Evolutionary conservation across 2,888 invertebrate genomes (phyloP).

Genomic region (Desoria tigrina): DNA sequence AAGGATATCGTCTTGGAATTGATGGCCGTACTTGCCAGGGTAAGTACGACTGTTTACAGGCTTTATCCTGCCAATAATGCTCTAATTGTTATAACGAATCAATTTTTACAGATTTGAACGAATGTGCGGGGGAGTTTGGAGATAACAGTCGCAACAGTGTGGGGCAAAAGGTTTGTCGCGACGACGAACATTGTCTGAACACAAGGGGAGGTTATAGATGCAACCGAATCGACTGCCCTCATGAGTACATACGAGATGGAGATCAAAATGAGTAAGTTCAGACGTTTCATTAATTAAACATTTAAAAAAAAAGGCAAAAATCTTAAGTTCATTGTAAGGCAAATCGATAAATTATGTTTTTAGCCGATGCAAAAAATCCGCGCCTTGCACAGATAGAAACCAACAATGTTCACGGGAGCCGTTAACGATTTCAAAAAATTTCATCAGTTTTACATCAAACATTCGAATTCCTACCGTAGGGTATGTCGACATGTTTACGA

Average conservation of each 20-base stretch:
- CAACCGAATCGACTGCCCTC: constrained; percentile 79
- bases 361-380: constrained; percentile 51
- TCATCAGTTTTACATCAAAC: constrained; percentile 86
- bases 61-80: no score
- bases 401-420: constrained; percentile 72
- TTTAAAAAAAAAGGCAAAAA: no score
- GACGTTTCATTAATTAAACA: neutral
- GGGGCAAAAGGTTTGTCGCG: constrained; percentile 54
- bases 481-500: constrained; percentile 78
- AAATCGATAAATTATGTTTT: neutral
- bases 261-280: constrained; percentile 78
- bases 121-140: constrained; percentile 60
- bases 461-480: constrained; percentile 66
- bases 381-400: constrained; percentile 34
- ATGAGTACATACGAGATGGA: constrained; percentile 76
- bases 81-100: neutral
- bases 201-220: constrained; percentile 86
- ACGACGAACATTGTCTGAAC: constrained; percentile 83
- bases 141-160: no score
- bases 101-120: constrained; percentile 70
- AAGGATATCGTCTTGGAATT: constrained; percentile 72
- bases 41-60: constrained; percentile 57
- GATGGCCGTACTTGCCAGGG: constrained; percentile 83
- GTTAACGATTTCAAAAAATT: constrained; percentile 86
- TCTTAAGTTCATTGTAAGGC: neutral